A percentile compares a stretch with the other conserved stretches of the same genome.
Conservation (phyloP, 92 coral and sea anemone genomes). For the Ricordea florida region DNA sequence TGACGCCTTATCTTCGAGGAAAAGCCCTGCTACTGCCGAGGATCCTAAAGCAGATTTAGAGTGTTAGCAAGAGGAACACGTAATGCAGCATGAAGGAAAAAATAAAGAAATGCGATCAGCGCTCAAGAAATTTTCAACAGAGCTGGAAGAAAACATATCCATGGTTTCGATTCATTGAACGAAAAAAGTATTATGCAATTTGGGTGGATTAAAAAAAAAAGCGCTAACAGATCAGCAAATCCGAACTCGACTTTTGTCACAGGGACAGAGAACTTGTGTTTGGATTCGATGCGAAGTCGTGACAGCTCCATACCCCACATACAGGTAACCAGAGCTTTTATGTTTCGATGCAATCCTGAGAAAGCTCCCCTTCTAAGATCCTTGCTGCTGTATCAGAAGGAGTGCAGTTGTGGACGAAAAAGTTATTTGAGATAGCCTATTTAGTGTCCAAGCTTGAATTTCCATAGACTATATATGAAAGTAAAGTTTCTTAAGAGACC, state of each 20-base stretch:
- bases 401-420: constrained; percentile 4
- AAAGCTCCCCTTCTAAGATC: constrained; percentile 12
- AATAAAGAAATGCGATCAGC: not conserved
- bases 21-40: constrained; percentile 10
- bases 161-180: constrained; percentile 35
- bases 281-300: not conserved
- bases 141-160: constrained; percentile 27
- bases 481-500: not conserved
- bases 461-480: not conserved
- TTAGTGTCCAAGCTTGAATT: not conserved
- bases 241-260: constrained; percentile 40
- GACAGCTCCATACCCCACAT: constrained; percentile 1
- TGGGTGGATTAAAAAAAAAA: constrained; percentile 33
- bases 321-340: constrained; percentile 1
- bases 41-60: constrained; percentile 4
- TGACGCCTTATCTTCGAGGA: constrained; percentile 18
- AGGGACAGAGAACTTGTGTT: constrained; percentile 27
- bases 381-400: constrained; percentile 7
- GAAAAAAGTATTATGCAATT: constrained; percentile 30
- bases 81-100: constrained; percentile 8
- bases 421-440: constrained; percentile 6
- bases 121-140: constrained; percentile 20
- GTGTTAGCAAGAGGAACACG: constrained; percentile 4
- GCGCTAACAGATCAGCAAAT: constrained; percentile 29
- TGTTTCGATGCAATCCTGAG: constrained; percentile 2